Evolutionary conservation across 2,113 vertebrate genomes (phyloP), one percentile per base, ranked within the genome.

Genomic region (Cryptotis parvus): DNA sequence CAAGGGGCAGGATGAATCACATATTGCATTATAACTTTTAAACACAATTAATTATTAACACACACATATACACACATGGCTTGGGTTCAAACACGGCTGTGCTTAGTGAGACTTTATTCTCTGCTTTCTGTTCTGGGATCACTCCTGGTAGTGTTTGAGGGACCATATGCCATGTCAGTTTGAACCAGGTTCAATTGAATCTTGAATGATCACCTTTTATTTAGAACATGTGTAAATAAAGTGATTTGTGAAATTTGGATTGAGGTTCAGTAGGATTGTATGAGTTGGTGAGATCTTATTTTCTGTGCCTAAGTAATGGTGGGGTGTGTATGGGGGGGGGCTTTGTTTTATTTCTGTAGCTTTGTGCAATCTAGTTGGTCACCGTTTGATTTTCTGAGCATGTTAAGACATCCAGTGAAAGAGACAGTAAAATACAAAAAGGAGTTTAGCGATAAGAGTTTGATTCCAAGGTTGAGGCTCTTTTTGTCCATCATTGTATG

Each of bases 161-260:
- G 22, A 58, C 20, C 55, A 58, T 58, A 58, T 55, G 52, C 20
- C 52, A 55, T 24, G 4, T 24, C 45, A 49, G 45, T 49, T 49
- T 49, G 45, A 49, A 49, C 45, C 9, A 49, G 45, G 45, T 9
- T 49, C 72, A 89, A 84, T 94, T 95, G 94, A 90, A 91, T 96
- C 82, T 78, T 78, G 35, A 41, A 18, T 82, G 91, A 74, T 75
- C 26, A 9, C 37, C 1, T 72, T 37, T 41, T 92, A 68, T 94
- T 95, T 94, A 29, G 89, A 82, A 18, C 95, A 83, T 73, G 52
- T 31, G 0, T 49, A 29, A 65, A 39, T 76, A 91, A 89, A 77
- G 31, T 41, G 35, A 33, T 94, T 35, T 79, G 49, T 90, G 83
- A 73, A 49, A 66, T 92, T 77, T 87, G 72, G 2, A 37, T 89